A percentile compares a stretch with the other conserved stretches of the same genome.
These are phyloP conservation scores for Muscicapa comitata DNA, from an alignment of 2,797 vertebrate genomes.

Conservation along the genomic window DNA sequence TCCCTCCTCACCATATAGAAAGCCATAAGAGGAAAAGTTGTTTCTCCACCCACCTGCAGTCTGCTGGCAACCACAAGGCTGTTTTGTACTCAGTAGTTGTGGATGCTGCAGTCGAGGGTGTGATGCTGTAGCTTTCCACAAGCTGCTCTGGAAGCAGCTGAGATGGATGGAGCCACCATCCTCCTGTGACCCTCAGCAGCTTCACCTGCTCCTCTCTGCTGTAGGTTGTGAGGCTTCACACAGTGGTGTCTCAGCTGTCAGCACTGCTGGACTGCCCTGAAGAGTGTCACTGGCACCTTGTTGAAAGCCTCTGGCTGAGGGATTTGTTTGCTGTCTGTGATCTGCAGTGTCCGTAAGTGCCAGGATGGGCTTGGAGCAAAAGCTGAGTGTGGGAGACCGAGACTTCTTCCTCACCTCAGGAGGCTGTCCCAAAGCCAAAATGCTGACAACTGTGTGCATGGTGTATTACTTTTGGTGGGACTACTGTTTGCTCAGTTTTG, in stretches of 20 bases:
- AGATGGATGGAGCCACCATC: background rate
- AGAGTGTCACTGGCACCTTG: background rate
- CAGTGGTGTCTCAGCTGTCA: fast-evolving
- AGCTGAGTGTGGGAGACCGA: background rate
- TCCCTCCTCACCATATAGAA: background rate
- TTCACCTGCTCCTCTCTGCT: fast-evolving
- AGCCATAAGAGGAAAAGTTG: background rate
- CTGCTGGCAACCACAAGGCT: background rate
- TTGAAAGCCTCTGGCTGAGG: background rate
- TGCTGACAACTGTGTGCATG: background rate
- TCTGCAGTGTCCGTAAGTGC: background rate
- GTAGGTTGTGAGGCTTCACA: background rate
- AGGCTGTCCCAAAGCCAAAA: background rate
- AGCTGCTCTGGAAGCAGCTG: background rate
- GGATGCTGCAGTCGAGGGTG: background rate
- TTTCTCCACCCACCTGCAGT: background rate
- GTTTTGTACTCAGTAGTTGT: background rate
- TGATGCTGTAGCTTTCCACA: background rate
- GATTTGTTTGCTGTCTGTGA: background rate
- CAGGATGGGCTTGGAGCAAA: background rate
- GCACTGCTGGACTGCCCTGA: background rate
- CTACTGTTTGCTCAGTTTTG: fast-evolving
- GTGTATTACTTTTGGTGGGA: background rate
- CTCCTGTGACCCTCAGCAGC: fast-evolving
- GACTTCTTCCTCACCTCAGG: background rate